Percentiles rank a stretch among this genome's conserved stretches.
Conservation (phyloP, 2,888 invertebrate genomes). For the Pristionchus exspectatus region DNA sequence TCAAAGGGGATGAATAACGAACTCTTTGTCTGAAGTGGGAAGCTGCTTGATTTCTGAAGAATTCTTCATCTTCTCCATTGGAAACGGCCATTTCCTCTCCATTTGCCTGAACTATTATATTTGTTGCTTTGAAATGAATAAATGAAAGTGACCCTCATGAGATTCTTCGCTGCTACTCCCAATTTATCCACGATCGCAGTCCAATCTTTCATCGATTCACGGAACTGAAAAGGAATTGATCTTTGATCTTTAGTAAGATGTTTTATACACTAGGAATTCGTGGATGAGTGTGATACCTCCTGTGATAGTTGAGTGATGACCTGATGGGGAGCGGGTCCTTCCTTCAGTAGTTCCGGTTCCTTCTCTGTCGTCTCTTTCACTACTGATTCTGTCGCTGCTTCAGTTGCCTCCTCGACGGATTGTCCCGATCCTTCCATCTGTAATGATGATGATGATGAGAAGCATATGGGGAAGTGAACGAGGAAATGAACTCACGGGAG, state of each 20-base stretch:
- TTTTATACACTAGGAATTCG: not conserved
- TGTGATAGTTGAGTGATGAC: conserved; percentile 46
- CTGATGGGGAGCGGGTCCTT: conserved; percentile 43
- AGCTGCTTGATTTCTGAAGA: conserved; percentile 46
- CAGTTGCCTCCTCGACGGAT: not conserved
- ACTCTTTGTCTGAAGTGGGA: conserved; percentile 47
- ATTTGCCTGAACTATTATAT: not conserved
- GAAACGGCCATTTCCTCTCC: not conserved
- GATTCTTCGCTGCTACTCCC: conserved; percentile 16
- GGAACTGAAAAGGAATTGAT: conserved; percentile 29
- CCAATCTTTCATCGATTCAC: conserved; percentile 44
- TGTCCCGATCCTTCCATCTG: conserved; percentile 32
- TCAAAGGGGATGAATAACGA: not conserved
- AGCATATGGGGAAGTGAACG: not conserved
- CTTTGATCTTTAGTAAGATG: not conserved
- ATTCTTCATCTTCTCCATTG: conserved; percentile 14
- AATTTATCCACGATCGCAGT: conserved; percentile 48
- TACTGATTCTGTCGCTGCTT: not conserved
- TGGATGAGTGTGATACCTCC: not conserved
- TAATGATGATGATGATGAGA: not conserved
- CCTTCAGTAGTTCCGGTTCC: conserved; percentile 45
- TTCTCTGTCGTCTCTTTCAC: conserved; percentile 30
- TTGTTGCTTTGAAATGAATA: not conserved
- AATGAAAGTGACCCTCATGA: conserved; percentile 10
- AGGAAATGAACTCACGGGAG: not conserved